Percentiles rank a stretch among this genome's conserved stretches.
phyloP scores from a whole-genome alignment of 2,113 vertebrate species.

The Danio rerio region DNA sequence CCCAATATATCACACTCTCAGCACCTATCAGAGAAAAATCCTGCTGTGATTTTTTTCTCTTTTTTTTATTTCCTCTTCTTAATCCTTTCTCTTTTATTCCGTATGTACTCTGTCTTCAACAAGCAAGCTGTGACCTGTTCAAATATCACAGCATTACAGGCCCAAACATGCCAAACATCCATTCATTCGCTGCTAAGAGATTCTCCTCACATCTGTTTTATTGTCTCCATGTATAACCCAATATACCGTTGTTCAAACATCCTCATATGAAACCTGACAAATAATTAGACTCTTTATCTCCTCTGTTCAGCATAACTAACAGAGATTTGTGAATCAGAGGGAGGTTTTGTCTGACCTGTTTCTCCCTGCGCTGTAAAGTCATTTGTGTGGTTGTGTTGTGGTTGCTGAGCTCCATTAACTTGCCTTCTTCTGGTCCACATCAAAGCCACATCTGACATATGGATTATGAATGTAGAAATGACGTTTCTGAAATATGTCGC shows the following conservation, averaged over 20 bases:
- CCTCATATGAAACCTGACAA: background rate
- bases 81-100: constrained; percentile 23
- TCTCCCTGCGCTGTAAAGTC: constrained; percentile 2
- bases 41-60: background rate
- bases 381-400: constrained; percentile 79
- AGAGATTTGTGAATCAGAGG: background rate
- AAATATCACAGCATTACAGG: constrained; percentile 53
- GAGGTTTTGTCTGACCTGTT: constrained; percentile 18
- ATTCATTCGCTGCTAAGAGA: constrained; percentile 43
- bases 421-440: constrained; percentile 87
- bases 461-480: constrained; percentile 88
- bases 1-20: constrained; percentile 21
- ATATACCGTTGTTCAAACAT: background rate
- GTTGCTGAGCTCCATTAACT: constrained; percentile 91
- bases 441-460: constrained; percentile 90
- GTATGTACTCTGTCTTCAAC: constrained; percentile 16
- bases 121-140: constrained; percentile 45
- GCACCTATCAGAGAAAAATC: background rate
- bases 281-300: background rate
- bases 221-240: background rate
- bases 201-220: background rate
- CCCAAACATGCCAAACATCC: constrained; percentile 49
- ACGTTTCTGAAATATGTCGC: constrained; percentile 85
- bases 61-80: background rate
- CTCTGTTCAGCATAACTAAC: background rate